These are phyloP conservation scores for Aphyosemion australe DNA, from an alignment of 2,113 vertebrate species.

Conservation along the genomic window DNA sequence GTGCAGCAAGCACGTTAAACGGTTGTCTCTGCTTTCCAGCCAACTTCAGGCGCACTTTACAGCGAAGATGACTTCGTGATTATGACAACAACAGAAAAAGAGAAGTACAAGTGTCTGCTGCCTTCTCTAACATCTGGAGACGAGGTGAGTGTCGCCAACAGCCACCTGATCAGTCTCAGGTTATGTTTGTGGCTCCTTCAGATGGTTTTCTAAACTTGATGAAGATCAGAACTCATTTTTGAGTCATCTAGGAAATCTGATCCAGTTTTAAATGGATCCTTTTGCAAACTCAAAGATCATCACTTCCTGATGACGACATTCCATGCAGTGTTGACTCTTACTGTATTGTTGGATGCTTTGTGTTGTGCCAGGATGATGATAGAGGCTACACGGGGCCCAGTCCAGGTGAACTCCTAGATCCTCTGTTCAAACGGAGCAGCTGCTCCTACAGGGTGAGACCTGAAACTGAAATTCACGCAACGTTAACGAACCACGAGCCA, in stretches of 20 bases:
- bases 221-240: not conserved
- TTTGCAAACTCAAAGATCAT: too few species aligned
- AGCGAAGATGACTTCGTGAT: slow-evolving; percentile 96
- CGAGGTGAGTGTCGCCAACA: slow-evolving; percentile 81
- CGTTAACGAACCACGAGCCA: slow-evolving; percentile 9
- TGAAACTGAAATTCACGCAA: slow-evolving; percentile 9
- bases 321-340: not conserved
- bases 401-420: slow-evolving; percentile 87
- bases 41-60: slow-evolving; percentile 88
- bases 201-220: too few species aligned
- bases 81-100: slow-evolving; percentile 95
- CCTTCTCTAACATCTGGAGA: slow-evolving; percentile 85
- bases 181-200: too few species aligned
- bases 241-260: too few species aligned
- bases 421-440: slow-evolving; percentile 96
- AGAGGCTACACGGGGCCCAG: slow-evolving; percentile 87
- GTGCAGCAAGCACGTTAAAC: not conserved
- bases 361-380: slow-evolving; percentile 83
- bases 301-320: too few species aligned
- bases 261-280: too few species aligned
- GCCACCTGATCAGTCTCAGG: too few species aligned
- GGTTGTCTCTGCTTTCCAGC: slow-evolving; percentile 72
- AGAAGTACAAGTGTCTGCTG: slow-evolving; percentile 96
- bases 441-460: slow-evolving; percentile 94
- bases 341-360: slow-evolving; percentile 3